phyloP scores from a whole-genome alignment of 2,888 invertebrate genomes.

The Periphyllus acericola region DNA sequence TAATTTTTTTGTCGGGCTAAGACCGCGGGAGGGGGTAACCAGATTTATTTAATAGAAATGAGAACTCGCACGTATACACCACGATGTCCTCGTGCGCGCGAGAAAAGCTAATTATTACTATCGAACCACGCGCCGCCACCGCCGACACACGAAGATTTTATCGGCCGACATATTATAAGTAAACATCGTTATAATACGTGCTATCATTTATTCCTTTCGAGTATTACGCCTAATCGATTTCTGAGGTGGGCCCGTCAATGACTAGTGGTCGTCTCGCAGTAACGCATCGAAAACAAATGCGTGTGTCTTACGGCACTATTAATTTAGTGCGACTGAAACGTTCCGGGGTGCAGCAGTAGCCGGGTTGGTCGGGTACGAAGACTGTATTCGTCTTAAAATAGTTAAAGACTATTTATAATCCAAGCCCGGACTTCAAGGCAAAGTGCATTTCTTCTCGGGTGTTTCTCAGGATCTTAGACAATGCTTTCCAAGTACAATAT shows the following conservation, averaged over 20 bases:
- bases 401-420: too few species aligned
- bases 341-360: too few species aligned
- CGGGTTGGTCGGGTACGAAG: too few species aligned
- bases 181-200: background rate
- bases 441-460: too few species aligned
- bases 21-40: background rate
- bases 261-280: background rate
- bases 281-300: too few species aligned
- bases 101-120: background rate
- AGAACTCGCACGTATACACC: background rate
- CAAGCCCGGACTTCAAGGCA: too few species aligned
- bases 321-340: too few species aligned
- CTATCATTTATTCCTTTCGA: background rate
- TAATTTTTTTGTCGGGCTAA: background rate
- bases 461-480: too few species aligned
- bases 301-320: too few species aligned
- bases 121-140: background rate
- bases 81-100: background rate
- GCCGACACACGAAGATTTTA: background rate
- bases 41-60: background rate
- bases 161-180: background rate
- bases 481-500: too few species aligned
- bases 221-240: slow-evolving; percentile 1
- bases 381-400: too few species aligned
- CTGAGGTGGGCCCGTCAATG: background rate